Percentiles rank a stretch among this genome's conserved stretches.
These are phyloP conservation scores for Rhinella marina DNA, from an alignment of 2,797 vertebrate species.

Conservation along the genomic window DNA sequence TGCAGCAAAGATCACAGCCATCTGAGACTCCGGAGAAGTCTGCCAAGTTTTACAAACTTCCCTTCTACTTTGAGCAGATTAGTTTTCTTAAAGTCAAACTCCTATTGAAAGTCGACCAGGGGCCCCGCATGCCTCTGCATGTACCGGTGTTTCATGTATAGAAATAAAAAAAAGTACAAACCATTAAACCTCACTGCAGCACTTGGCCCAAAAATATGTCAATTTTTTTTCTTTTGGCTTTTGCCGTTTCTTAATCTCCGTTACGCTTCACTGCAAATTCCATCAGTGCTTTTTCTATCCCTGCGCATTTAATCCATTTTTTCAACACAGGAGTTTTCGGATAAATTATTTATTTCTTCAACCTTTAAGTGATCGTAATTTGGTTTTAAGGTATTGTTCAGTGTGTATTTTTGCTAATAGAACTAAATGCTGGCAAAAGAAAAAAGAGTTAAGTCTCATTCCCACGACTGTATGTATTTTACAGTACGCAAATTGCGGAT, in stretches of 20 bases:
- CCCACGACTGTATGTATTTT: too few species aligned
- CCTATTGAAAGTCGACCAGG: conserved; percentile 42
- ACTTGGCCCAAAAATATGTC: conserved; percentile 20
- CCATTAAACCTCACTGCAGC: conserved; percentile 25
- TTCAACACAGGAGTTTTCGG: conserved; percentile 44
- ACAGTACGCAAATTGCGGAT: too few species aligned
- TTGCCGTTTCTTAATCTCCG: conserved; percentile 45
- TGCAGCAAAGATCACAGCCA: conserved; percentile 58
- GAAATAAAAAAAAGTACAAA: conserved; percentile 53
- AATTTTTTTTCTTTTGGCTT: conserved; percentile 25
- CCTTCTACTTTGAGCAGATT: conserved; percentile 50
- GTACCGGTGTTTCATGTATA: conserved; percentile 50
- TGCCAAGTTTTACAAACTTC: conserved; percentile 57
- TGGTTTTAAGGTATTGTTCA: not conserved
- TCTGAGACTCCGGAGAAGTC: conserved; percentile 39
- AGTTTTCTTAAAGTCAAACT: conserved; percentile 61
- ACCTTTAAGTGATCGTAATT: conserved; percentile 4
- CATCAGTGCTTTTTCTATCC: conserved; percentile 43
- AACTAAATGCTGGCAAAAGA: not conserved
- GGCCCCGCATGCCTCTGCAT: conserved; percentile 45
- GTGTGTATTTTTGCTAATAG: not conserved
- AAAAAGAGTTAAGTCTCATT: not conserved
- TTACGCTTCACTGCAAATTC: conserved; percentile 52
- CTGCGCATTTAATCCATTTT: conserved; percentile 53
- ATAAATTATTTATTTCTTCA: conserved; percentile 39